Conservation (phyloP, 2,888 invertebrate species). For the Villa cingulata region DNA sequence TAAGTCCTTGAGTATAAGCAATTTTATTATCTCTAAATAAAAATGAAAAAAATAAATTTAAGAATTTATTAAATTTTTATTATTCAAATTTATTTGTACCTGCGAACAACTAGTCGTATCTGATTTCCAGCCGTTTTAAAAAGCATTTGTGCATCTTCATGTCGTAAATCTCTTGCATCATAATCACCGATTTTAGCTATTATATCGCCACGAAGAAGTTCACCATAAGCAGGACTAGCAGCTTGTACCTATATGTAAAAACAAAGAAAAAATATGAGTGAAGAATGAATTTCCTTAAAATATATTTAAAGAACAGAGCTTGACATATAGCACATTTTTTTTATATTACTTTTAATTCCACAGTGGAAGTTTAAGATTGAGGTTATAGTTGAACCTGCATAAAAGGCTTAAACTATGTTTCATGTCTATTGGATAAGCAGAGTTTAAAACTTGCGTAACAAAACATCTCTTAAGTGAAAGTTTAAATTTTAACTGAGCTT, state of each 20-base stretch:
- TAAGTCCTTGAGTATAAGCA: conserved; percentile 35
- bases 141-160: conserved; percentile 81
- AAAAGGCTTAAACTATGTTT: too few species aligned
- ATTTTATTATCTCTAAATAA: conserved; percentile 32
- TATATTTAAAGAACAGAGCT: too few species aligned
- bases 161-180: conserved; percentile 74
- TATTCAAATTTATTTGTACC: conserved; percentile 39
- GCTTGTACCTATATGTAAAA: conserved; percentile 55
- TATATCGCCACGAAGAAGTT: conserved; percentile 77
- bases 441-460: too few species aligned
- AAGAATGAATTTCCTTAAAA: too few species aligned
- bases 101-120: conserved; percentile 68
- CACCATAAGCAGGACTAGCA: conserved; percentile 72
- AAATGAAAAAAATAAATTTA: background rate
- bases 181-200: conserved; percentile 81
- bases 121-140: conserved; percentile 69
- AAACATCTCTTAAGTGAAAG: too few species aligned
- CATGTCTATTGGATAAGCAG: too few species aligned
- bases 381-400: too few species aligned
- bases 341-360: too few species aligned
- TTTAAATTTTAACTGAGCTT: too few species aligned
- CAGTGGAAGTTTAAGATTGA: too few species aligned
- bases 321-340: too few species aligned
- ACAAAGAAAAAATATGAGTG: background rate
- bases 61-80: background rate